Evolutionary conservation across 2,888 invertebrate species (phyloP).

Genomic region (Nesidiocoris tenuis): DNA sequence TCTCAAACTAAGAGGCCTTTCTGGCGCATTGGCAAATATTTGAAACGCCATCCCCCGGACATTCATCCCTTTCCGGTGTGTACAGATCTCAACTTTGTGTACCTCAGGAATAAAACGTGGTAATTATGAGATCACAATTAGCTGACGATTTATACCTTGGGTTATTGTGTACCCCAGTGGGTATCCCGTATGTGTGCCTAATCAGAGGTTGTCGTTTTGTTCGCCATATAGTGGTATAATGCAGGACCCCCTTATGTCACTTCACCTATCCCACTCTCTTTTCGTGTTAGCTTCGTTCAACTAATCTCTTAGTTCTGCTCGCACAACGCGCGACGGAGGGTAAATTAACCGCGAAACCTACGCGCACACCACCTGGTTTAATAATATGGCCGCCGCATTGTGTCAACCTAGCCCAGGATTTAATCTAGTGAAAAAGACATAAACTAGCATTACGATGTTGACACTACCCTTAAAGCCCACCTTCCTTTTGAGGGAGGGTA

Average conservation of each 20-base stretch:
- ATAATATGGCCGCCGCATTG: neutral
- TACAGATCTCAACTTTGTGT: neutral
- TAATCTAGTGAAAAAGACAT: slow-evolving; percentile 24
- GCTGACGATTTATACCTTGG: neutral
- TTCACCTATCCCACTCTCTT: too few species aligned
- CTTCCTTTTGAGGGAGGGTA: neutral
- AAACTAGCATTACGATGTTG: slow-evolving; percentile 36
- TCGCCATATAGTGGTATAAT: too few species aligned
- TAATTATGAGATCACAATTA: neutral
- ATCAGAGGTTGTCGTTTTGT: too few species aligned
- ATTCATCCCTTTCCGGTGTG: neutral
- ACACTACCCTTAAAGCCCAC: neutral
- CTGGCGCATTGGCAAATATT: neutral
- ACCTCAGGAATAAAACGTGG: neutral
- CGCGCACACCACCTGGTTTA: neutral
- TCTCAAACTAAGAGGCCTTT: neutral
- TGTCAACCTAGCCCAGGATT: slow-evolving; percentile 9
- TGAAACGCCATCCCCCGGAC: neutral
- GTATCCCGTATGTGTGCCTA: too few species aligned
- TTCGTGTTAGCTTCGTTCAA: neutral
- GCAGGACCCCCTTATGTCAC: too few species aligned
- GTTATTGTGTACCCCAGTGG: too few species aligned
- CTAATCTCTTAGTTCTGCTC: neutral
- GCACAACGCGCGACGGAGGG: neutral
- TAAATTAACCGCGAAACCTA: neutral